These are phyloP conservation scores for Neoseiulus cucumeris DNA, from an alignment of 1,140 invertebrate genomes.

Conservation along the genomic window DNA sequence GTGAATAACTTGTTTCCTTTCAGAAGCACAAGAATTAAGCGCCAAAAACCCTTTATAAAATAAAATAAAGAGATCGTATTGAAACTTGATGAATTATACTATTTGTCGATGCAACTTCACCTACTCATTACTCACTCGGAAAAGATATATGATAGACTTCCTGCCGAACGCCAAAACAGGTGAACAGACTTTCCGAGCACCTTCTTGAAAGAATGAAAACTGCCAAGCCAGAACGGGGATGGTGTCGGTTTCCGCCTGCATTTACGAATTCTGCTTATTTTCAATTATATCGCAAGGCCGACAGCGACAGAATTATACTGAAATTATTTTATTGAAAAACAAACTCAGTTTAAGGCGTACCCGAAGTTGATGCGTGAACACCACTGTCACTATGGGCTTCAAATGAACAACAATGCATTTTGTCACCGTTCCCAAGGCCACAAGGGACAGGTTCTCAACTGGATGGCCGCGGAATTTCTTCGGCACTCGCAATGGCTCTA, in stretches of 20 bases:
- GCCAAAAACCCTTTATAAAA: too few relatives aligned
- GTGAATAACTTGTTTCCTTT: too few relatives aligned
- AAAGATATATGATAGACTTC: constrained; percentile 56
- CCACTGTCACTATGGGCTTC: constrained; percentile 45
- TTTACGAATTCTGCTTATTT: constrained; percentile 1
- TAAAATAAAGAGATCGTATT: too few relatives aligned
- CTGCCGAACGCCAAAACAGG: constrained; percentile 67
- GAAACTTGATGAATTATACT: too few relatives aligned
- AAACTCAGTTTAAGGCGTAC: too few relatives aligned
- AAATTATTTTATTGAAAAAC: too few relatives aligned
- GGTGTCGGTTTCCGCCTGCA: constrained; percentile 27
- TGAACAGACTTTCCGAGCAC: constrained; percentile 46
- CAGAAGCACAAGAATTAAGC: too few relatives aligned
- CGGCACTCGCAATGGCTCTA: constrained; percentile 57
- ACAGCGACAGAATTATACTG: too few relatives aligned
- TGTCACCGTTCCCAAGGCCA: constrained; percentile 51
- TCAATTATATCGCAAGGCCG: too few relatives aligned
- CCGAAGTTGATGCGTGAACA: constrained; percentile 41
- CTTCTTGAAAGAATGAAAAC: constrained; percentile 59
- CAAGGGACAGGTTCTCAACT: constrained; percentile 46
- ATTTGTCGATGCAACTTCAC: too few relatives aligned
- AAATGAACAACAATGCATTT: constrained; percentile 58
- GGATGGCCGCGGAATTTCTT: constrained; percentile 41
- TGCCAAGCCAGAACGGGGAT: constrained; percentile 80
- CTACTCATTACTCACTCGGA: constrained; percentile 43